phyloP scores from a whole-genome alignment of 2,113 vertebrate genomes.

The Meleagris gallopavo region DNA sequence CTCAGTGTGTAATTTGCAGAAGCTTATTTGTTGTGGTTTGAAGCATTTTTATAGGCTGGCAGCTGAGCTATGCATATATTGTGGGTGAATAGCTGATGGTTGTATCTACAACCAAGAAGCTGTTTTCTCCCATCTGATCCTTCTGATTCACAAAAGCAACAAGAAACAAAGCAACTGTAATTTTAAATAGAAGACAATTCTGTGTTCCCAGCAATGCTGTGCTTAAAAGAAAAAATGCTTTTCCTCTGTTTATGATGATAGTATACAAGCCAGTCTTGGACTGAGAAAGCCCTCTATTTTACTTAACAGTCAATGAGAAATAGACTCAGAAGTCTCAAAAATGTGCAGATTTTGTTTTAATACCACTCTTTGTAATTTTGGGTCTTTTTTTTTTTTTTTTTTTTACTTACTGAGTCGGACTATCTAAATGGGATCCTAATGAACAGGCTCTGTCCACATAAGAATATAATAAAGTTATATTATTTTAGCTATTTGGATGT shows the following conservation, averaged over 20 bases:
- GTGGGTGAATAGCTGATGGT: neutral
- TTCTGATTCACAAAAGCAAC: neutral
- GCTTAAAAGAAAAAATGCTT: neutral
- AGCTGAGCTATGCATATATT: neutral
- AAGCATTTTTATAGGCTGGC: neutral
- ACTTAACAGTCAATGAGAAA: neutral
- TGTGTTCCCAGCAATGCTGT: neutral
- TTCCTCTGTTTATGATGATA: neutral
- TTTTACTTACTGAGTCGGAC: neutral
- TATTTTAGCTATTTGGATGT: slow-evolving; percentile 14
- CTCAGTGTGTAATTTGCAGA: neutral
- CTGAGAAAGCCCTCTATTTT: neutral
- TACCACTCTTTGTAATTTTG: neutral
- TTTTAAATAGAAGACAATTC: neutral
- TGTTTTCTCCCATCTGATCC: neutral
- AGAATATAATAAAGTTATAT: slow-evolving; percentile 31
- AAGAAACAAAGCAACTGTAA: neutral
- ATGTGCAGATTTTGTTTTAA: neutral
- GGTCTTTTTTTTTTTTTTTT: no score
- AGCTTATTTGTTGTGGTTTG: neutral
- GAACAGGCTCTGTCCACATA: neutral
- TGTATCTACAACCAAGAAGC: neutral
- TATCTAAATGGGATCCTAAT: neutral
- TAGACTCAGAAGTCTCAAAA: neutral
- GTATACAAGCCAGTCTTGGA: neutral